phyloP scores from a whole-genome alignment of 2,888 invertebrate genomes.

The Lucinisca nassula region DNA sequence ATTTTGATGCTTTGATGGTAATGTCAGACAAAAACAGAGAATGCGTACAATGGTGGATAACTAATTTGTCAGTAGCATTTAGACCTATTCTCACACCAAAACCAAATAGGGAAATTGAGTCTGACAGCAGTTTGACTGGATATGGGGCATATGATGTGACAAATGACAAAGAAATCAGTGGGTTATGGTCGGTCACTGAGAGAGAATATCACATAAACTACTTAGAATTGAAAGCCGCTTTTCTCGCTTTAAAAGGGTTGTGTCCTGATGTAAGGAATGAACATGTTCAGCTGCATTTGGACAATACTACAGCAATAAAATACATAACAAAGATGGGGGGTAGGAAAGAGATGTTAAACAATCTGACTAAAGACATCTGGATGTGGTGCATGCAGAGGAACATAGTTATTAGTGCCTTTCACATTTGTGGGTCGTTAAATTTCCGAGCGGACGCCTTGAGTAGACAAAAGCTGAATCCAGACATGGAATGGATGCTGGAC shows the following conservation, averaged over 20 bases:
- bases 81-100: too few species aligned
- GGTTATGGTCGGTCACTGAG: too few species aligned
- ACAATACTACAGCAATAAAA: constrained; percentile 22
- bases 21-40: too few species aligned
- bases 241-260: constrained; percentile 15
- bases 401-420: constrained; percentile 37
- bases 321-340: constrained; percentile 49
- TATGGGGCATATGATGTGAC: too few species aligned
- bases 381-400: constrained; percentile 43
- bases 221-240: constrained; percentile 45
- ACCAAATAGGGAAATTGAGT: too few species aligned
- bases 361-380: constrained; percentile 19
- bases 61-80: too few species aligned
- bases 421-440: constrained; percentile 40
- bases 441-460: constrained; percentile 32
- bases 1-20: too few species aligned
- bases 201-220: constrained; percentile 36
- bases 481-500: constrained; percentile 38
- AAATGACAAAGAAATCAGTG: too few species aligned
- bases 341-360: neutral
- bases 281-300: constrained; percentile 25
- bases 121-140: too few species aligned
- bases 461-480: constrained; percentile 25
- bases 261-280: neutral
- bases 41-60: too few species aligned